Evolutionary conservation across 2,113 vertebrate species (phyloP).

Genomic region (Morone chrysops): DNA sequence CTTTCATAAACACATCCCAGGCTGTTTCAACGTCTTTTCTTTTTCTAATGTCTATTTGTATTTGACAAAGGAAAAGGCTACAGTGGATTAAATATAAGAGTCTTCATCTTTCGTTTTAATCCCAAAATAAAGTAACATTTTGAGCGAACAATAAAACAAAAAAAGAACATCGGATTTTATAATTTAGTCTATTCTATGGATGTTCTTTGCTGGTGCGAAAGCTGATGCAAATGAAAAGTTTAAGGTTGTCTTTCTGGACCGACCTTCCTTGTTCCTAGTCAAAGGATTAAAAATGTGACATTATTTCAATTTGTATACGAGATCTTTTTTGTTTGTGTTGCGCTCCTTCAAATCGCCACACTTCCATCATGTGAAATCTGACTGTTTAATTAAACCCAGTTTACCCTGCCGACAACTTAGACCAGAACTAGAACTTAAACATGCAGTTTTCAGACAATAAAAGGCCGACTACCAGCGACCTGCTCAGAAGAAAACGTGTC

Average conservation of each 20-base stretch:
- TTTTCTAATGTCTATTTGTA: constrained; percentile 10
- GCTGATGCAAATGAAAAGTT: constrained; percentile 39
- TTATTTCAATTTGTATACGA: neutral
- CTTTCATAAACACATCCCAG: neutral
- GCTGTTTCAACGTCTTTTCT: neutral
- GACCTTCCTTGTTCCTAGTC: neutral
- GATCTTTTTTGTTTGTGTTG: neutral
- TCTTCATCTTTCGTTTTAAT: constrained; percentile 19
- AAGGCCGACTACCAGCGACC: neutral
- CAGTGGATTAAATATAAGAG: constrained; percentile 17
- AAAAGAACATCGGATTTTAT: constrained; percentile 11
- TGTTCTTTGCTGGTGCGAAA: neutral
- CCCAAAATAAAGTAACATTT: neutral
- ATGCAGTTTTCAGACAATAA: neutral
- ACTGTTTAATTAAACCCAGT: neutral
- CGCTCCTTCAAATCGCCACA: neutral
- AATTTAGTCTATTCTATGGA: neutral
- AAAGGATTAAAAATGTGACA: neutral
- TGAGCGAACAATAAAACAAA: neutral
- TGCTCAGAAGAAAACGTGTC: neutral
- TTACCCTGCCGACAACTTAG: constrained; percentile 1
- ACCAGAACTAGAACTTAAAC: constrained; percentile 3
- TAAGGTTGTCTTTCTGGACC: constrained; percentile 3
- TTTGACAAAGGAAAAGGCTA: constrained; percentile 9
- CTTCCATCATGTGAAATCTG: neutral